A percentile compares a stretch with the other conserved stretches of the same genome.
Conservation (phyloP, 2,113 vertebrate species). For the Hippoglossus stenolepis region DNA sequence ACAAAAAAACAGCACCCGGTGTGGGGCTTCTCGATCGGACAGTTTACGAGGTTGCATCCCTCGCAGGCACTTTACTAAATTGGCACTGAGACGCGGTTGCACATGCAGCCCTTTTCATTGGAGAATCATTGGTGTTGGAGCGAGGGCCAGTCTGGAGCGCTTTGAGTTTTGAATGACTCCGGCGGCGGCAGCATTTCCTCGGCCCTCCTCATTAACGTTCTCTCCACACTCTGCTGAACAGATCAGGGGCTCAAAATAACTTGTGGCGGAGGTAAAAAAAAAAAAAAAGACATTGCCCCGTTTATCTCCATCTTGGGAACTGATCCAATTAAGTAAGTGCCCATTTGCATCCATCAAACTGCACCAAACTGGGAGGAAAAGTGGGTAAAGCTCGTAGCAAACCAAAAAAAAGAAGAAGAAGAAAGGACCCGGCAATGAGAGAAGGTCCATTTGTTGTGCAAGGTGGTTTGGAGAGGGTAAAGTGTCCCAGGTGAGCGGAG, state of each 20-base stretch:
- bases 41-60: constrained; percentile 55
- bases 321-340: constrained; percentile 97
- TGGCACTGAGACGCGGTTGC: constrained; percentile 42
- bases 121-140: no score
- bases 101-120: no score
- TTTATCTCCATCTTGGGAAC: constrained; percentile 96
- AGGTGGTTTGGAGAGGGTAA: constrained; percentile 74
- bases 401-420: constrained; percentile 27
- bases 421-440: constrained; percentile 37
- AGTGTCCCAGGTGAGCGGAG: constrained; percentile 74
- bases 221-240: constrained; percentile 80
- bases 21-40: constrained; percentile 34
- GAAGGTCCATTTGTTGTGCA: constrained; percentile 73
- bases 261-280: constrained; percentile 72
- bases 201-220: constrained; percentile 76
- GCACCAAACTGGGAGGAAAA: constrained; percentile 79
- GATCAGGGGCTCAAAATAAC: constrained; percentile 90
- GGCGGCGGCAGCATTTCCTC: constrained; percentile 43
- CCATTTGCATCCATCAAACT: constrained; percentile 92
- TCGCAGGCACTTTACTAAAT: constrained; percentile 59
- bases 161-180: constrained; percentile 61
- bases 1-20: constrained; percentile 13
- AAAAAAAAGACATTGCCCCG: constrained; percentile 79
- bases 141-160: constrained; percentile 34
- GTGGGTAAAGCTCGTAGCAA: constrained; percentile 59